Conservation (phyloP, 1,140 invertebrate genomes). For the Formica selysi region DNA sequence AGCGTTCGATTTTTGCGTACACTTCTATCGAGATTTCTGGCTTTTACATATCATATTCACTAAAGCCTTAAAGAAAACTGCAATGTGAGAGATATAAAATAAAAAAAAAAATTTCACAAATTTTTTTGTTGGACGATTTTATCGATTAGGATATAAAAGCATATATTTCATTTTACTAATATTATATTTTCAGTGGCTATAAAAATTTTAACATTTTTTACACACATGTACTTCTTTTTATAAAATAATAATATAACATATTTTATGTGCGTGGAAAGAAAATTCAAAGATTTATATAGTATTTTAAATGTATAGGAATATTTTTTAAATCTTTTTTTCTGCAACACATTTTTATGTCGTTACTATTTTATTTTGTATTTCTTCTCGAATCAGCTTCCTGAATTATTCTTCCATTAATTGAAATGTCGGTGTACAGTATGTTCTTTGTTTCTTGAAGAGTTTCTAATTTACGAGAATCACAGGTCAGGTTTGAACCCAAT, state of each 20-base stretch:
- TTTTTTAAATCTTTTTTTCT: background rate
- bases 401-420: background rate
- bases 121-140: background rate
- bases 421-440: background rate
- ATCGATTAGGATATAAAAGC: background rate
- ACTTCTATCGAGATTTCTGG: background rate
- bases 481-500: constrained; percentile 5
- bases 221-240: background rate
- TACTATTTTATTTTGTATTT: background rate
- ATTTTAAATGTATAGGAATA: background rate
- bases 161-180: background rate
- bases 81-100: background rate
- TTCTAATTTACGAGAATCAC: constrained; percentile 48
- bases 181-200: background rate
- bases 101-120: background rate
- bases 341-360: background rate
- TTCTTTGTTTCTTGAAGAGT: constrained; percentile 21
- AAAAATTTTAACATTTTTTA: background rate
- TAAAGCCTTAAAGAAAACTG: background rate
- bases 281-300: background rate
- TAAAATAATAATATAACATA: constrained; percentile 3
- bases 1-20: background rate
- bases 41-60: constrained; percentile 2
- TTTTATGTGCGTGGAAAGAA: background rate
- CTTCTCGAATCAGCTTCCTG: background rate